Base-by-base conservation (phyloP, 1,140 invertebrate genomes). In the Saxidomus purpurata region DNA sequence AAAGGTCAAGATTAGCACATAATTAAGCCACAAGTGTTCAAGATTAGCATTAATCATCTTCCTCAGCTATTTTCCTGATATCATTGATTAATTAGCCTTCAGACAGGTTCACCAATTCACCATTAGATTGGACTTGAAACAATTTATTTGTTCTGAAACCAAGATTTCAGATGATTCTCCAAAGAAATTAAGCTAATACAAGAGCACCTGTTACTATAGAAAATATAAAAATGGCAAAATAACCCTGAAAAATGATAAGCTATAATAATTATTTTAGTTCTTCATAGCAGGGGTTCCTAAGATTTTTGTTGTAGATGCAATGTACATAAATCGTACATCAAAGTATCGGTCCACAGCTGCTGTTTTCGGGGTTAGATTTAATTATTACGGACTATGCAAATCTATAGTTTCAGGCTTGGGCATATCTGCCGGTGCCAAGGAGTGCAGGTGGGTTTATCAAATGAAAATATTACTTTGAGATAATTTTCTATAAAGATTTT, bases 1-100 rank as follows among this genome's bases (percentile, higher is more conserved):
- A 85, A 79, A 85, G 83, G 83, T 85, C 83, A 85, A 85, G 83
- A 85, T 85, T 85, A 85, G 69, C 83, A 71, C 83, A 85, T 85
- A 85, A 85, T 85, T 85, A 85, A 85, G 83, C 34, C 83, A 85
- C 83, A 85, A 71, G 83, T 85, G 83, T 85, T 85, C 69, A 36
- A 36, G 47, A 85, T 85, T 85, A 71, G 31, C 83, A 85, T 85
- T 85, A 85, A 85, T 85, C 83, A 85, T 85, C 22, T 69, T 38
- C 55, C n/a, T 22, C 38, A 55, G 49, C 47, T 71, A 85, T 85
- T 74, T 85, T 85, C 83, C 52, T 76, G 34, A 49, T 74, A 85
- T 69, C 47, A 11, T 71, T 85, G 83, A 85, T 85, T 85, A 85
- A 85, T 85, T 85, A 85, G 34, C 61, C 67, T 36, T 52, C n/a